These are phyloP conservation scores for Scolopax rusticola DNA, from an alignment of 2,797 vertebrate species.

Conservation along the genomic window DNA sequence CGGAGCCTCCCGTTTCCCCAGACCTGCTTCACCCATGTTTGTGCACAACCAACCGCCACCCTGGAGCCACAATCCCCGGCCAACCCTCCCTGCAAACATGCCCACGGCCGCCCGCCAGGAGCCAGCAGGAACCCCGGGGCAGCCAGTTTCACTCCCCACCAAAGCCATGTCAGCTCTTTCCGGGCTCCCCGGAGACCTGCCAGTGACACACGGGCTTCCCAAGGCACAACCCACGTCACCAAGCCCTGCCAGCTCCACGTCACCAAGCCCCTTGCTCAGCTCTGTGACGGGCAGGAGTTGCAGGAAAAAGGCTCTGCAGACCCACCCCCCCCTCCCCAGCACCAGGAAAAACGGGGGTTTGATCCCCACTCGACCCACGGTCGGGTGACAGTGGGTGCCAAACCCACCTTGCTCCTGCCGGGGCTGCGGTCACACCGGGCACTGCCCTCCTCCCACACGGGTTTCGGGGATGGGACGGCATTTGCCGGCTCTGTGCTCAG, in stretches of 20 bases:
- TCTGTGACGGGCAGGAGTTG: accelerated
- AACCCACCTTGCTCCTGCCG: constrained; percentile 72
- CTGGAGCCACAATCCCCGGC: background rate
- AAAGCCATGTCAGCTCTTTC: background rate
- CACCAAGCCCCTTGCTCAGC: background rate
- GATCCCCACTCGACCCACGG: accelerated
- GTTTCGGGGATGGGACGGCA: constrained; percentile 56
- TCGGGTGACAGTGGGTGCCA: accelerated
- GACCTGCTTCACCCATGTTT: background rate
- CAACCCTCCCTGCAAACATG: background rate
- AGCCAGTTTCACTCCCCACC: background rate
- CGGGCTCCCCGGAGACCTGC: background rate
- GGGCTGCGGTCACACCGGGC: constrained; percentile 51
- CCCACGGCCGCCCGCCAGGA: background rate
- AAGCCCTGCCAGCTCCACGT: background rate
- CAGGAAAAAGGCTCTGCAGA: background rate
- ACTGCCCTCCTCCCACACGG: constrained; percentile 73
- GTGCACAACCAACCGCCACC: background rate
- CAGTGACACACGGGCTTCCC: background rate
- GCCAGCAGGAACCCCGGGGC: accelerated
- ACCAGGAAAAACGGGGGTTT: accelerated
- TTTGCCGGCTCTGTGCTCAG: background rate
- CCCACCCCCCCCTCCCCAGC: background rate
- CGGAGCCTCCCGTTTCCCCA: background rate
- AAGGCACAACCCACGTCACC: accelerated